Conservation (phyloP, 2,888 invertebrate genomes). For the Timandra comae region DNA sequence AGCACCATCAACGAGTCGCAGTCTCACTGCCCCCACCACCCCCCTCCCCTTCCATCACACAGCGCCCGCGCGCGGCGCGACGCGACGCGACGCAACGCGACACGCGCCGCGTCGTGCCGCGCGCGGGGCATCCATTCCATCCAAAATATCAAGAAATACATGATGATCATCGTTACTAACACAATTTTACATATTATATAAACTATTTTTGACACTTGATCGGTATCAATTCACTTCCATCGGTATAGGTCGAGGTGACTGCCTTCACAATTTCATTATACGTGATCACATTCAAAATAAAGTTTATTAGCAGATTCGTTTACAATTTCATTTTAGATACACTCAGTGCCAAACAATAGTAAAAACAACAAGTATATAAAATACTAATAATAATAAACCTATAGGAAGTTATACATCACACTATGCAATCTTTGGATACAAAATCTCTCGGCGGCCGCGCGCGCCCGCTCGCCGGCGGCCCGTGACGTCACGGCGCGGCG, state of each 20-base stretch:
- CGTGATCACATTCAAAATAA: constrained; percentile 3
- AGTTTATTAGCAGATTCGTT: constrained; percentile 42
- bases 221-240: constrained; percentile 15
- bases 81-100: too few relatives aligned
- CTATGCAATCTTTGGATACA: constrained; percentile 74
- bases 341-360: constrained; percentile 57
- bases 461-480: neutral
- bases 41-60: constrained; percentile 32
- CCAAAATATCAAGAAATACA: constrained; percentile 24
- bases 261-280: neutral
- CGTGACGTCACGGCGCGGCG: too few relatives aligned
- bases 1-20: constrained; percentile 68
- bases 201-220: constrained; percentile 24
- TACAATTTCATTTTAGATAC: constrained; percentile 45
- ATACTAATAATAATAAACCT: constrained; percentile 69
- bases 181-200: constrained; percentile 24
- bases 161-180: constrained; percentile 18
- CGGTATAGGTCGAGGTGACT: too few relatives aligned
- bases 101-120: too few relatives aligned
- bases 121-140: constrained; percentile 30
- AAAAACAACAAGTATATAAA: constrained; percentile 63
- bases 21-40: constrained; percentile 58
- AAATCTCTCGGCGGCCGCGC: constrained; percentile 38
- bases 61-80: constrained; percentile 11
- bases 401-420: constrained; percentile 71